These are phyloP conservation scores for Taphrorychus bicolor DNA, from an alignment of 2,888 invertebrate species.

Conservation along the genomic window DNA sequence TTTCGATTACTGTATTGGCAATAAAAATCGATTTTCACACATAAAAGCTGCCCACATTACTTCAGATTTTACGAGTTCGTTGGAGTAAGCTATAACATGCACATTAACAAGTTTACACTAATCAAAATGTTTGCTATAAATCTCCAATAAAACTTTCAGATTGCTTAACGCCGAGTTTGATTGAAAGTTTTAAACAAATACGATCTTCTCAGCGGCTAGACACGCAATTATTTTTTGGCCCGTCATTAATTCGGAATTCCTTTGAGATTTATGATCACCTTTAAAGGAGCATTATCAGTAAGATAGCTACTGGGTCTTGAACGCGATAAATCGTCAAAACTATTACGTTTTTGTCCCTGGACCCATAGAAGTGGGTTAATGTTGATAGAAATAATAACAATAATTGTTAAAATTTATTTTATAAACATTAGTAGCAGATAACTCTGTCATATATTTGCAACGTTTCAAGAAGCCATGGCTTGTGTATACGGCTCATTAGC, in stretches of 20 bases:
- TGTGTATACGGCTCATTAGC: too few relatives aligned
- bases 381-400: background rate
- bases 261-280: background rate
- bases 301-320: too few relatives aligned
- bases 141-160: constrained; percentile 12
- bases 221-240: too few relatives aligned
- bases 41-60: background rate
- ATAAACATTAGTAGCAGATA: background rate
- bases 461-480: background rate
- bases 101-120: constrained; percentile 19
- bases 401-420: background rate
- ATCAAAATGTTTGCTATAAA: constrained; percentile 12
- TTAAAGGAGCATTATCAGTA: background rate
- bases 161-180: background rate
- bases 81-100: constrained; percentile 8
- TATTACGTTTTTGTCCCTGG: background rate
- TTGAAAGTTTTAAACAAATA: background rate
- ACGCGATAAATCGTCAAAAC: background rate
- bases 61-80: constrained; percentile 4
- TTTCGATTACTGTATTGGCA: background rate
- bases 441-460: background rate
- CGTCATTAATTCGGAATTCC: background rate
- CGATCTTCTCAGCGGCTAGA: background rate
- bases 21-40: background rate
- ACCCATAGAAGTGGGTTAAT: background rate